A percentile compares a stretch with the other conserved stretches of the same genome.
These are phyloP conservation scores for Drosophila histrio DNA, from an alignment of 2,888 invertebrate genomes.

Conservation along the genomic window DNA sequence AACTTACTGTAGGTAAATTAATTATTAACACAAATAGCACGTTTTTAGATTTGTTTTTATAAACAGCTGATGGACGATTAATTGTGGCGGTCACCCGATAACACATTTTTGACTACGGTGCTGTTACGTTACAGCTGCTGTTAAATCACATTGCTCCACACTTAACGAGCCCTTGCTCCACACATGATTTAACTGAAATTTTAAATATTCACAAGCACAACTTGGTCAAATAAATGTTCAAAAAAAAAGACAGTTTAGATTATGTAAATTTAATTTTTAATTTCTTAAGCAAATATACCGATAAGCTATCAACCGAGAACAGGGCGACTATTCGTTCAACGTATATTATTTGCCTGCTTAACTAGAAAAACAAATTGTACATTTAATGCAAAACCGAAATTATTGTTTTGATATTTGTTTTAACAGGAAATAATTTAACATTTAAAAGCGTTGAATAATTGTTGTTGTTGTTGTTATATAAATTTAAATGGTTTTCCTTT, in stretches of 20 bases:
- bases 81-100: constrained; percentile 27
- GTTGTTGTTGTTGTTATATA: constrained; percentile 38
- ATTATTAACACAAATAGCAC: constrained; percentile 13
- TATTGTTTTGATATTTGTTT: constrained; percentile 42
- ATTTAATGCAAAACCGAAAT: constrained; percentile 57
- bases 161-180: neutral
- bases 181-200: neutral
- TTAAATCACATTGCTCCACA: neutral
- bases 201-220: neutral
- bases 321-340: constrained; percentile 49
- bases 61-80: constrained; percentile 33
- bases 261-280: constrained; percentile 26
- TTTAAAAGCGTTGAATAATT: constrained; percentile 69
- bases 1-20: neutral
- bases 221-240: neutral
- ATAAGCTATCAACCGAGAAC: constrained; percentile 37
- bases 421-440: constrained; percentile 70
- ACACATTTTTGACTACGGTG: too few species aligned
- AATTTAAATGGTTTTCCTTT: constrained; percentile 40
- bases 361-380: constrained; percentile 60
- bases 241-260: constrained; percentile 6
- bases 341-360: constrained; percentile 41
- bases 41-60: constrained; percentile 33
- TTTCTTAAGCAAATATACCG: constrained; percentile 36
- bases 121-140: neutral